Conservation (phyloP, 1,140 invertebrate genomes). For the Drosophila sechellia region DNA sequence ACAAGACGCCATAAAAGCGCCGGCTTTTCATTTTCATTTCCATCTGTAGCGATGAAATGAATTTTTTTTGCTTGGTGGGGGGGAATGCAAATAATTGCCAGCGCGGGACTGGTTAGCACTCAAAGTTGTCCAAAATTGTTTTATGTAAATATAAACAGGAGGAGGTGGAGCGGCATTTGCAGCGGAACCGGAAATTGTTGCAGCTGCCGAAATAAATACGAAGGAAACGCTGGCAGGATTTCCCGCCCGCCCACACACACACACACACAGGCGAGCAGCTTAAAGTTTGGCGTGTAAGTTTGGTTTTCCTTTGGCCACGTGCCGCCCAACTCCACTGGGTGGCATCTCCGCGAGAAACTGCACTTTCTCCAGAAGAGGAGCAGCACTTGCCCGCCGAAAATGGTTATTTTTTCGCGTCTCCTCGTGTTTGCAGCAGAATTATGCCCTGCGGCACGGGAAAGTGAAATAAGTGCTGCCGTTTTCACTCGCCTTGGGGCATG, state of each 20-base stretch:
- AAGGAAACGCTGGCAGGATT: slow-evolving; percentile 1
- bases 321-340: slow-evolving; percentile 5
- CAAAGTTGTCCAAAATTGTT: slow-evolving; percentile 79
- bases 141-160: slow-evolving; percentile 80
- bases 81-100: slow-evolving; percentile 75
- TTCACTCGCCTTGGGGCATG: neutral
- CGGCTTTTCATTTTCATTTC: slow-evolving; percentile 19
- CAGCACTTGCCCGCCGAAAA: slow-evolving; percentile 43
- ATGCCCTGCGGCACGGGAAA: slow-evolving; percentile 44
- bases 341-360: neutral
- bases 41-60: slow-evolving; percentile 47
- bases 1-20: neutral
- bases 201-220: slow-evolving; percentile 75
- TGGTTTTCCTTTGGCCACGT: slow-evolving; percentile 46
- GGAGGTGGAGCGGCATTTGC: slow-evolving; percentile 29
- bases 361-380: slow-evolving; percentile 16
- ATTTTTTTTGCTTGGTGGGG: slow-evolving; percentile 36
- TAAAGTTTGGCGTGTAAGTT: slow-evolving; percentile 67
- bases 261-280: slow-evolving; percentile 19
- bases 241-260: slow-evolving; percentile 17
- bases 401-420: slow-evolving; percentile 31
- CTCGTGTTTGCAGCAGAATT: slow-evolving; percentile 46
- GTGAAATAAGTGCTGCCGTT: slow-evolving; percentile 28
- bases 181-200: slow-evolving; percentile 80
- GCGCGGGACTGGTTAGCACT: slow-evolving; percentile 48